Evolutionary conservation across 1,140 invertebrate genomes (phyloP).

Genomic region (Glossosoma conforme): DNA sequence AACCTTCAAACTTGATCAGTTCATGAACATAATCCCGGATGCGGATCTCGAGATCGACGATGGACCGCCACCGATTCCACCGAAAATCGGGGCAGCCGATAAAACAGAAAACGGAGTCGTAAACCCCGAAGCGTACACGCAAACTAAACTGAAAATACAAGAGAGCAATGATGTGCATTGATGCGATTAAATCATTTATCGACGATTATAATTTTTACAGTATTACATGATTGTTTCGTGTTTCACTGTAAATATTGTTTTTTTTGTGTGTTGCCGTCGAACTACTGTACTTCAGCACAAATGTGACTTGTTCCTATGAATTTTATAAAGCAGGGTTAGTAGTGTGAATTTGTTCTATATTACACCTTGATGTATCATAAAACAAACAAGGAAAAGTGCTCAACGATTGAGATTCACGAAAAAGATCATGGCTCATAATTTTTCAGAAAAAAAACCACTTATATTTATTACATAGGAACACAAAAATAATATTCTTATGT

Average conservation of each 20-base stretch:
- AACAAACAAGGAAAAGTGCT: not conserved
- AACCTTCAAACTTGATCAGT: slow-evolving; percentile 27
- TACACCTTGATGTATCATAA: too few species aligned
- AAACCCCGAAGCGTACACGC: slow-evolving; percentile 5
- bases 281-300: not conserved
- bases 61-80: slow-evolving; percentile 27
- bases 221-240: not conserved
- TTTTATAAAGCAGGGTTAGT: not conserved
- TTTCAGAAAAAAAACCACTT: too few species aligned
- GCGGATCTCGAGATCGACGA: slow-evolving; percentile 20
- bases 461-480: not conserved
- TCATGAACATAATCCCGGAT: slow-evolving; percentile 26
- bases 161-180: slow-evolving; percentile 22
- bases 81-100: slow-evolving; percentile 24
- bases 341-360: not conserved
- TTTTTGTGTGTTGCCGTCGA: not conserved
- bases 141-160: slow-evolving; percentile 19
- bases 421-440: too few species aligned
- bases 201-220: not conserved
- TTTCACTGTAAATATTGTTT: not conserved
- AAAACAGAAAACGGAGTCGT: slow-evolving; percentile 19
- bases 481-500: not conserved
- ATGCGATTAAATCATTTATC: not conserved
- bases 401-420: not conserved
- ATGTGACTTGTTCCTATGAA: not conserved